Conservation (phyloP, 2,888 invertebrate species). For the Epsilonema sp. region DNA sequence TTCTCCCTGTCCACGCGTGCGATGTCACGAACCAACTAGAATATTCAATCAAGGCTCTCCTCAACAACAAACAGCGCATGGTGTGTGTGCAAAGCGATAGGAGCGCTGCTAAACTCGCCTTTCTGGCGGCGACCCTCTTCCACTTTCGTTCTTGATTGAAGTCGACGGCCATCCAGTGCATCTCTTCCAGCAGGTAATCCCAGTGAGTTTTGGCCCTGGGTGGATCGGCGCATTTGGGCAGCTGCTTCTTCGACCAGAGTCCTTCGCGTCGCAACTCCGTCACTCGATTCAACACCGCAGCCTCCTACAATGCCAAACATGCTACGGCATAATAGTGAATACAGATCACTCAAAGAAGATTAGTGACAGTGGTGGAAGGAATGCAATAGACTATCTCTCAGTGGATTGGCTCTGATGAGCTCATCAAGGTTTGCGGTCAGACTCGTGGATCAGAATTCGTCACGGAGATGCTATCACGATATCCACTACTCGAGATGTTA, state of each 20-base stretch:
- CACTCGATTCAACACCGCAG: constrained; percentile 75
- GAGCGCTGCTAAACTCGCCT: background rate
- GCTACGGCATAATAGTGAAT: no score
- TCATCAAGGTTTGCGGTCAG: no score
- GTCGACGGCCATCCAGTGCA: constrained; percentile 93
- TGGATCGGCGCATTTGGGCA: constrained; percentile 52
- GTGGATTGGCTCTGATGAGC: no score
- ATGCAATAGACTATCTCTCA: no score
- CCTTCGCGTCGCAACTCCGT: constrained; percentile 78
- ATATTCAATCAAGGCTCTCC: no score
- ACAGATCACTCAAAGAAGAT: no score
- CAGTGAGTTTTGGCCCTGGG: constrained; percentile 78
- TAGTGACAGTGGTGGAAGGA: no score
- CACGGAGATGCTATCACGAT: no score
- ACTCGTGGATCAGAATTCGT: no score
- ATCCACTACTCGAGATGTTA: no score
- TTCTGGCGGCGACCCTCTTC: constrained; percentile 69
- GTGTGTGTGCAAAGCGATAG: background rate
- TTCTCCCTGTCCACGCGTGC: constrained; percentile 41
- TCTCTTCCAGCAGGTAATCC: constrained; percentile 95
- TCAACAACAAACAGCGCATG: no score
- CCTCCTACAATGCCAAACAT: no score
- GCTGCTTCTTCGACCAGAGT: constrained; percentile 53
- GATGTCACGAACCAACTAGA: constrained; percentile 11
- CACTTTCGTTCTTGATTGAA: constrained; percentile 92